These are phyloP conservation scores for Leptopilina myrica DNA, from an alignment of 2,888 invertebrate species.

Conservation along the genomic window DNA sequence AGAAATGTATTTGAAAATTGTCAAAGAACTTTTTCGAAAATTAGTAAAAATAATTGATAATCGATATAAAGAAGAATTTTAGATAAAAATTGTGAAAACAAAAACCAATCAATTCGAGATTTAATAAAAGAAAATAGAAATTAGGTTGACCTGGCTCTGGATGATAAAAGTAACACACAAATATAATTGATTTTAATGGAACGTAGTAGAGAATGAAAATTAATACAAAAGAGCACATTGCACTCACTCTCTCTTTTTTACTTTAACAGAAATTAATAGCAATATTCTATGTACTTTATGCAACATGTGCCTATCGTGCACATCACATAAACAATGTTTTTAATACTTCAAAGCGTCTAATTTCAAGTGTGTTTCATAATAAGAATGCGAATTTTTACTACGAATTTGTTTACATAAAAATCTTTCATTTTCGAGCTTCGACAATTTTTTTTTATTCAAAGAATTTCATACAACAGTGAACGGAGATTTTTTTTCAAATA, in stretches of 20 bases:
- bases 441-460: background rate
- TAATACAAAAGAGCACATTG: conserved; percentile 2
- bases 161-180: background rate
- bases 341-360: conserved; percentile 6
- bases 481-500: too few relatives aligned
- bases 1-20: too few relatives aligned
- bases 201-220: background rate
- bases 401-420: conserved; percentile 4
- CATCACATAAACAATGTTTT: conserved; percentile 21
- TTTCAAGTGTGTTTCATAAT: background rate
- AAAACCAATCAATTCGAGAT: too few relatives aligned
- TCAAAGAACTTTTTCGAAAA: too few relatives aligned
- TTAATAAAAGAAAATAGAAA: too few relatives aligned
- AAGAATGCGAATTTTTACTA: background rate
- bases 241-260: conserved; percentile 21
- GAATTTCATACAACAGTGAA: too few relatives aligned
- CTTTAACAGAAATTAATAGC: conserved; percentile 12
- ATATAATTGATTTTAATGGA: background rate
- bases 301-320: conserved; percentile 32
- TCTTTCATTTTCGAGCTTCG: background rate
- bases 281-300: background rate
- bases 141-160: too few relatives aligned
- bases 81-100: too few relatives aligned
- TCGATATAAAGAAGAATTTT: too few relatives aligned
- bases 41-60: too few relatives aligned